These are phyloP conservation scores for Ciconia stormi DNA, from an alignment of 2,113 vertebrate genomes.

Conservation along the genomic window DNA sequence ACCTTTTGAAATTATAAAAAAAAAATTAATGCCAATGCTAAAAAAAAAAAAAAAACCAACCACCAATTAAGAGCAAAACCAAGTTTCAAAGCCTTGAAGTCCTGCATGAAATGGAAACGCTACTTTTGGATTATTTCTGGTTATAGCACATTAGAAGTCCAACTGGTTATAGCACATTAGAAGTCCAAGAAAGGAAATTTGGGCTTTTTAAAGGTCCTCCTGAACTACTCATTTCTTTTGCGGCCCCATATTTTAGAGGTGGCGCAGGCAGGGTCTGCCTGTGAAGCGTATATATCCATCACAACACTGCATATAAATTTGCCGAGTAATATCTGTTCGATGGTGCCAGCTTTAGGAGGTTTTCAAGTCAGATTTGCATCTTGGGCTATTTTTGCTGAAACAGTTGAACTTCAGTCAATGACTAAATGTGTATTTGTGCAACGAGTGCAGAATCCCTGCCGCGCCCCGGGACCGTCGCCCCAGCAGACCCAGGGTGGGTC, in stretches of 20 bases:
- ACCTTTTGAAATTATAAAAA: background rate
- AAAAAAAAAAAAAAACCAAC: too few relatives aligned
- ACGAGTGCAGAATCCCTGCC: background rate
- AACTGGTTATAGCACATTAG: background rate
- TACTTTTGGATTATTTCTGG: background rate
- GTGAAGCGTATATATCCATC: background rate
- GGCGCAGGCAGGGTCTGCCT: background rate
- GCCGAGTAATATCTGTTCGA: background rate
- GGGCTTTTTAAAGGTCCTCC: background rate
- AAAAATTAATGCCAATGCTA: background rate
- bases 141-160: background rate
- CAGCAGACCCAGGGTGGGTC: too few relatives aligned
- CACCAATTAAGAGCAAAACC: background rate
- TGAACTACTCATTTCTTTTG: background rate
- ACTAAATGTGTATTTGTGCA: too few relatives aligned
- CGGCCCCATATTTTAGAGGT: background rate
- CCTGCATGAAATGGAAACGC: background rate
- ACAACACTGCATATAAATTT: fast-evolving
- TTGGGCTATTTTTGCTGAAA: background rate
- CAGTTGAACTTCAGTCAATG: background rate
- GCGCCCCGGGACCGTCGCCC: background rate
- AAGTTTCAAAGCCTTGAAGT: background rate
- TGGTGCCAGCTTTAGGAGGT: background rate
- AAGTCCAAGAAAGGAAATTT: background rate
- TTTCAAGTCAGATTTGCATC: background rate